Percentiles rank a stretch among this genome's conserved stretches.
phyloP scores from a whole-genome alignment of 2,797 vertebrate genomes.

The Denticeps clupeoides region DNA sequence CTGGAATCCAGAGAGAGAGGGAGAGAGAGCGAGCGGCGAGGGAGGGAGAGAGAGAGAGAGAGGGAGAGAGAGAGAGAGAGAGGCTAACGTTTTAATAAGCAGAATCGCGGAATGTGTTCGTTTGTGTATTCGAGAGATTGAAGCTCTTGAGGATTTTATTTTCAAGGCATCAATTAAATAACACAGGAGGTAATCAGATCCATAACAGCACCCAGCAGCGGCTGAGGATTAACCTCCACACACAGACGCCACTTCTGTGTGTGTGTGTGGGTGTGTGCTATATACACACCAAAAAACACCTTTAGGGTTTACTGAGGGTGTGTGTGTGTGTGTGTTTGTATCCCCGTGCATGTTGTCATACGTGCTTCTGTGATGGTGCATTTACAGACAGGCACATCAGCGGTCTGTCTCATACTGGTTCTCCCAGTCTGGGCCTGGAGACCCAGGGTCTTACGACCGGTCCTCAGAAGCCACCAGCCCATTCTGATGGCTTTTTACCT shows the following conservation, averaged over 20 bases:
- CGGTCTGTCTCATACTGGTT: conserved; percentile 16
- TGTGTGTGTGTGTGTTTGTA: too few species aligned
- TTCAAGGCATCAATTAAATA: conserved; percentile 7
- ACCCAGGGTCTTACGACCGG: too few species aligned
- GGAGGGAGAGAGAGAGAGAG: not conserved
- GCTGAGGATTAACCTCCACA: not conserved
- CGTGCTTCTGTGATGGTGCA: conserved; percentile 25
- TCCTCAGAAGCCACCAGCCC: too few species aligned
- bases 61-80: not conserved
- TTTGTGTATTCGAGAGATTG: conserved; percentile 13
- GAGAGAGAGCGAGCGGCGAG: not conserved
- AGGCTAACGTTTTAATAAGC: not conserved
- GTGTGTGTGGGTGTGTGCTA: not conserved
- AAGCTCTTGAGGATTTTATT: conserved; percentile 2
- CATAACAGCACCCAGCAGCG: not conserved
- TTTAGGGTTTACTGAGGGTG: not conserved
- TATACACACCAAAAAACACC: too few species aligned
- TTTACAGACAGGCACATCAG: conserved; percentile 43
- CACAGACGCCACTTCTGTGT: conserved; percentile 3
- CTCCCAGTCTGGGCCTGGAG: not conserved
- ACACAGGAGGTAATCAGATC: conserved; percentile 14
- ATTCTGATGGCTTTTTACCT: too few species aligned
- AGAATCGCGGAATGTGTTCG: conserved; percentile 2
- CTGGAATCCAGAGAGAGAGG: conserved; percentile 15
- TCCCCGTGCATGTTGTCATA: too few species aligned